Percentiles rank a stretch among this genome's conserved stretches.
These are phyloP conservation scores for Lasioglossum baleicum DNA, from an alignment of 1,140 invertebrate genomes.

Conservation along the genomic window DNA sequence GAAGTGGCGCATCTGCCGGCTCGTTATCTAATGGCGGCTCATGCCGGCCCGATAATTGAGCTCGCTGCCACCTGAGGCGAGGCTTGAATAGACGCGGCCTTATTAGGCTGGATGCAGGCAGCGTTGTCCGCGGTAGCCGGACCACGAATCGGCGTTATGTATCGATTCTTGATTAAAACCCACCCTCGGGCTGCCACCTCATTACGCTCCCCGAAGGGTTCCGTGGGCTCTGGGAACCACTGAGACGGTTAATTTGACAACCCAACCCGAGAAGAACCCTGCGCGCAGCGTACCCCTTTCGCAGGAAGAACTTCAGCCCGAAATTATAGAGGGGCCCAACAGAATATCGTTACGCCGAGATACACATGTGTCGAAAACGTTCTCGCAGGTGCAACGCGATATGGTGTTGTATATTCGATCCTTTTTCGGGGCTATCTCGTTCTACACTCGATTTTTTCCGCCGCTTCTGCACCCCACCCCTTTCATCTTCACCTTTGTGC, in stretches of 20 bases:
- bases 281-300: no score
- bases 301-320: not conserved
- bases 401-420: constrained; percentile 20
- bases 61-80: constrained; percentile 69
- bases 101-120: constrained; percentile 69
- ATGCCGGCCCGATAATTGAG: constrained; percentile 75
- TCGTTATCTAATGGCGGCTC: constrained; percentile 79
- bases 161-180: constrained; percentile 77
- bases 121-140: constrained; percentile 67
- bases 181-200: constrained; percentile 72
- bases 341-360: constrained; percentile 39
- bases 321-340: not conserved
- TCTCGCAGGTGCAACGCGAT: constrained; percentile 27
- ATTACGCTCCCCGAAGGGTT: constrained; percentile 65
- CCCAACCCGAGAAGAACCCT: not conserved
- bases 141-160: constrained; percentile 68
- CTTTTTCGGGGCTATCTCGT: not conserved
- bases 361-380: constrained; percentile 32
- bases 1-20: constrained; percentile 71
- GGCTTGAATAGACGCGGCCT: constrained; percentile 68
- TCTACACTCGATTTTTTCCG: not conserved
- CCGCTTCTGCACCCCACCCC: no score
- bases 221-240: constrained; percentile 25
- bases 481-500: not conserved
- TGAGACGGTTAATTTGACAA: constrained; percentile 67